Evolutionary conservation across 2,113 vertebrate genomes (phyloP).

Genomic region (Melanotaenia duboulayi): DNA sequence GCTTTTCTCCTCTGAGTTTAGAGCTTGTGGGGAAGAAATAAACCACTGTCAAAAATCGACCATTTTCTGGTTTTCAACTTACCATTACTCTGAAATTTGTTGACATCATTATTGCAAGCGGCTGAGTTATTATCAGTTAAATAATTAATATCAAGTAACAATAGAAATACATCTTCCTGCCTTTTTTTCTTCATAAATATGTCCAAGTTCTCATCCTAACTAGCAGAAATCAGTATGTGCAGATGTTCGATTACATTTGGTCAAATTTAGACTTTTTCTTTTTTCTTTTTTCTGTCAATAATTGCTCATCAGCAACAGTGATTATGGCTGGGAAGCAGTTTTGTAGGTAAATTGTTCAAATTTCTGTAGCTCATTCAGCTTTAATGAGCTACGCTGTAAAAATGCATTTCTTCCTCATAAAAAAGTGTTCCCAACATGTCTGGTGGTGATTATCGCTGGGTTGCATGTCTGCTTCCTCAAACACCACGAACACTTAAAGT

Average conservation of each 20-base stretch:
- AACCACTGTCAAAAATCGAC: conserved; percentile 13
- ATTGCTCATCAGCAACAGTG: conserved; percentile 11
- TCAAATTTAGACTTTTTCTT: not conserved
- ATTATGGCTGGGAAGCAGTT: not conserved
- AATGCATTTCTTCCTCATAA: conserved; percentile 34
- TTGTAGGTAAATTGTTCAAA: conserved; percentile 23
- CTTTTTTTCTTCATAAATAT: conserved; percentile 27
- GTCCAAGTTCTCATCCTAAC: conserved; percentile 23
- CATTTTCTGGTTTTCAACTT: conserved; percentile 27
- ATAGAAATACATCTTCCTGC: conserved; percentile 40
- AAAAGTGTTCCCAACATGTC: conserved; percentile 37
- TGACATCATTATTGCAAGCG: conserved; percentile 40
- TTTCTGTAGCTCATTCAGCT: conserved; percentile 30
- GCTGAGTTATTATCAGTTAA: conserved; percentile 67
- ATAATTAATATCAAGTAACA: conserved; percentile 39
- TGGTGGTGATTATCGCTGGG: conserved; percentile 54
- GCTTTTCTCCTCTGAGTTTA: conserved; percentile 19
- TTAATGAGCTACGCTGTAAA: conserved; percentile 57
- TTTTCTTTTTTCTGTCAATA: not conserved
- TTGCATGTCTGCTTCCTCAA: conserved; percentile 41
- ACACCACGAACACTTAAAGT: conserved; percentile 34
- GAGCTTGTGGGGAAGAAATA: conserved; percentile 33
- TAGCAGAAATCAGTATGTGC: not conserved
- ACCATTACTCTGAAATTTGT: conserved; percentile 28
- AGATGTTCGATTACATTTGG: not conserved